Conservation (phyloP, 2,888 invertebrate genomes). For the Tetramorium bicarinatum region DNA sequence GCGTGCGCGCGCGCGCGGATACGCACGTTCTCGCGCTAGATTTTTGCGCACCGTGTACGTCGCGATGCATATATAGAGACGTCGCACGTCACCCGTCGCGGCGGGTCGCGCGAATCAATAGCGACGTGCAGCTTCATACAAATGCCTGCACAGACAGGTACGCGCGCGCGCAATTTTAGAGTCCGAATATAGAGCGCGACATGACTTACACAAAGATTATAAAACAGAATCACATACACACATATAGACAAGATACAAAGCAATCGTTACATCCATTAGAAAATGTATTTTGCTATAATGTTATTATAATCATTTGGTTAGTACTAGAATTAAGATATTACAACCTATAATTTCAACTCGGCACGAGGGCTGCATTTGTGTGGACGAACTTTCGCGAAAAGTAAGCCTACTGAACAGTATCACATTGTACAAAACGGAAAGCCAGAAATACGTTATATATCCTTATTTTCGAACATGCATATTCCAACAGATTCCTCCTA, state of each 20-base stretch:
- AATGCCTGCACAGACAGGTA: conserved; percentile 9
- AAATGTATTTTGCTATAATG: conserved; percentile 44
- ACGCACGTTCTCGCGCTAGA: neutral
- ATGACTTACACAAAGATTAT: neutral
- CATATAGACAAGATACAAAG: neutral
- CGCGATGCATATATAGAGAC: neutral
- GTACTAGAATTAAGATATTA: conserved; percentile 39
- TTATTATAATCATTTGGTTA: conserved; percentile 22
- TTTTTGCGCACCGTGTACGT: neutral
- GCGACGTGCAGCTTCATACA: conserved; percentile 15
- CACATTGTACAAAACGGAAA: neutral
- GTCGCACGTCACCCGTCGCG: neutral
- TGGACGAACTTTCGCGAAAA: neutral
- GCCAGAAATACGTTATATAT: neutral
- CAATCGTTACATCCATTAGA: conserved; percentile 46
- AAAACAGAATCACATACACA: neutral
- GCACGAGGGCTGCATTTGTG: neutral
- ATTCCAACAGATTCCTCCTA: neutral
- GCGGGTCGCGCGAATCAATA: conserved; percentile 28
- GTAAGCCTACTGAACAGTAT: neutral
- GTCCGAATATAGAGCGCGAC: neutral
- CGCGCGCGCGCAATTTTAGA: neutral
- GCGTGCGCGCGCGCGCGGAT: too few relatives aligned
- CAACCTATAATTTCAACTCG: conserved; percentile 25
- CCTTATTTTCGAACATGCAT: neutral